These are phyloP conservation scores for Mesitornis unicolor DNA, from an alignment of 2,113 vertebrate species.

Conservation along the genomic window DNA sequence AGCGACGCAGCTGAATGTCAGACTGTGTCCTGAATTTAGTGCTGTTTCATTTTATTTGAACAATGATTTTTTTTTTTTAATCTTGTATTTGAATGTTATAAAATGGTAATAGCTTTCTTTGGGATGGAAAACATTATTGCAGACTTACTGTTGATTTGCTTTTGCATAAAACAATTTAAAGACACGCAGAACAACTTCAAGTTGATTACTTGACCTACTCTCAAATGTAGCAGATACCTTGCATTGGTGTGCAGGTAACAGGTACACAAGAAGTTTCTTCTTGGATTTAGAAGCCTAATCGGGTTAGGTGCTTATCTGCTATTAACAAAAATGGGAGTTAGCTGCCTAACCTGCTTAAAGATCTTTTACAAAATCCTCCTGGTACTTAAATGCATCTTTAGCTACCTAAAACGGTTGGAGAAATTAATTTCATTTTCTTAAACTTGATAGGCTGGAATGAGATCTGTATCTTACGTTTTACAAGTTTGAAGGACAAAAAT, in stretches of 20 bases:
- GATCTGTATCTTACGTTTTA: not conserved
- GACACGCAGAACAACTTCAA: not conserved
- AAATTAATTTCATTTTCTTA: not conserved
- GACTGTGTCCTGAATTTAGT: not conserved
- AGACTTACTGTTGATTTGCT: not conserved
- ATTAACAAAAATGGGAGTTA: not conserved
- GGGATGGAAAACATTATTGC: not conserved
- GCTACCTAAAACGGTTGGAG: not conserved
- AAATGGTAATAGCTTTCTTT: not conserved
- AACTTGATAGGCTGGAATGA: not conserved
- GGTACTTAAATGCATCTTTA: constrained; percentile 1
- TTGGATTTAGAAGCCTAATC: not conserved
- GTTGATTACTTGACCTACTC: not conserved
- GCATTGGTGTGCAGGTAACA: not conserved
- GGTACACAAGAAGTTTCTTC: not conserved
- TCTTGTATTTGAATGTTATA: not conserved
- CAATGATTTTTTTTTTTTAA: not conserved
- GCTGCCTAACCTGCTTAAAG: constrained; percentile 1
- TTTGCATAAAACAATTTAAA: not conserved
- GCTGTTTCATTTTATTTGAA: not conserved
- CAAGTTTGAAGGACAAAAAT: not conserved
- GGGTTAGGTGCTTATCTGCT: not conserved
- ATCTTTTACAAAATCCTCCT: not conserved
- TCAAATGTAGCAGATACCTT: not conserved
- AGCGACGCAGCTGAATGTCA: not conserved